Evolutionary conservation across 2,888 invertebrate species (phyloP), one percentile per base, ranked within the genome.

Genomic region (Galerucella pusilla): DNA sequence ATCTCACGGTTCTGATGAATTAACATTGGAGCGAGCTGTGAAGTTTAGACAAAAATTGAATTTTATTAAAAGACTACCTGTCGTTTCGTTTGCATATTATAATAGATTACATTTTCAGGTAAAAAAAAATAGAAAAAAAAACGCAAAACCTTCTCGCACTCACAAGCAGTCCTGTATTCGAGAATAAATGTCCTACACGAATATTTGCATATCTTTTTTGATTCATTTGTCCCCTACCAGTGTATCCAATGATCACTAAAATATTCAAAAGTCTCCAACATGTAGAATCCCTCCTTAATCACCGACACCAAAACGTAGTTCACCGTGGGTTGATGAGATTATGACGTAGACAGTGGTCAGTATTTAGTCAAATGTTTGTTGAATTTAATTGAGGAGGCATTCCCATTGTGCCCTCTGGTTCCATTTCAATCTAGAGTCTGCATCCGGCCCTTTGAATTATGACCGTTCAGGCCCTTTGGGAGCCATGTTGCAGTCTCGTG

Each of bases 341-440:
- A 45, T 68, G 73, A 67, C 66, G 63, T 70, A 67, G 75, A 74
- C 76, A 77, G 49, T 73, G 75, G 77, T 77, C 75, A 76, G 71
- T 77, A 76, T 79, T 78, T 77, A 79, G 75, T 66, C 67, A 52
- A 66, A 60, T 71, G 71, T 75, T 75, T 77, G 80, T 80, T 77
- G 78, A 76, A 75, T 78, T 76, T 82, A 81, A 82, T 82, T 81
- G 81, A 79, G 78, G 76, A 77, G 77, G 73, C 80, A 70, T 82
- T 80, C 80, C 81, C 80, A 72, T 75, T 72, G 63, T 64, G 71
- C 68, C 67, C 68, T 57, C 35, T 52, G 73, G 71, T 65, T 71
- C 75, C 68, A 73, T 77, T 77, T 77, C 76, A 76, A 76, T 76
- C 74, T 64, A 59, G 49, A 67, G 49, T 68, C 64, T 68, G 73